Base-by-base conservation (phyloP, 64 coral and sea anemone species). In the Catalaphyllia jardinei region DNA sequence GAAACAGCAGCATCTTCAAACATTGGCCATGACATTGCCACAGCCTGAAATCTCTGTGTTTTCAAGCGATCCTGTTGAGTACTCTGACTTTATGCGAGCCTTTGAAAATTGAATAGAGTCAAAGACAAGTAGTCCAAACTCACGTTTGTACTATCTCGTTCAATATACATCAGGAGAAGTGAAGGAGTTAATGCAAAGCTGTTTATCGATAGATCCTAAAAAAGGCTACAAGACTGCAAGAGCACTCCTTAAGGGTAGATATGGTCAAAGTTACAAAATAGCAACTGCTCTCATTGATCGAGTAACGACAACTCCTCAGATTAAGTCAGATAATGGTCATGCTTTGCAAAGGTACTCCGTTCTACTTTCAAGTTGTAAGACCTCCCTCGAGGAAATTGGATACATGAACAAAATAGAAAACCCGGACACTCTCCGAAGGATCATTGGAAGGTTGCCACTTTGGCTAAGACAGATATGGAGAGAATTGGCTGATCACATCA, bases 91-190 rank as follows among this genome's bases (percentile, higher is more conserved):
- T 64, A 51, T 87, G 8, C 69, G 71, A 59, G 86, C 86, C 2
- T 87, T 87, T 57, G 71, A 87, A 8, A 71, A 75, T 75, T 71
- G 60, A 7, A 74, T 87, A 7, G 86, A 75, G 30, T 15, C 16
- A 20, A 89, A 89, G 67, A 88, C 74, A 72, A 88, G 51, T 15
- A 88, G 52, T 39, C 39, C 42, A n/a, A 87, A 73, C 60, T 29
- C 72, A 1, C 10, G 86, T n/a, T n/a, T n/a, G n/a, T n/a, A n/a
- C n/a, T n/a, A n/a, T n/a, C n/a, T n/a, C n/a, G n/a, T n/a, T n/a
- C 62, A 86, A 72, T 72, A 86, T 16, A 87, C 86, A n/a, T 54
- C 86, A 29, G 86, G 86, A 52, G 10, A 75, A 51, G 87, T 89
- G 22, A 46, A 74, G 20, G 86, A 75, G 19, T 57, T 87, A 72